Conservation (phyloP, 2,888 invertebrate species). For the Drosophila imparisetae region DNA sequence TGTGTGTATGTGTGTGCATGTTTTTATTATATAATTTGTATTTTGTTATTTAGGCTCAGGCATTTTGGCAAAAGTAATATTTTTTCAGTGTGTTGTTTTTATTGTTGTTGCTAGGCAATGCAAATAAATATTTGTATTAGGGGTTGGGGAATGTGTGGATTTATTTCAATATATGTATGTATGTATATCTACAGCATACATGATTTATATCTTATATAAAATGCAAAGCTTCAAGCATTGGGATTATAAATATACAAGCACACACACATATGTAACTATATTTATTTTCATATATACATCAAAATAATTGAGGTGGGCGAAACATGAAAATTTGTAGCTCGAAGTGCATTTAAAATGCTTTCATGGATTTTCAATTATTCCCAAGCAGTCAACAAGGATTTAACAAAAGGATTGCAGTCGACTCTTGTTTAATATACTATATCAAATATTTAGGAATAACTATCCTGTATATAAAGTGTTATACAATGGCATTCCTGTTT, state of each 20-base stretch:
- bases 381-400: not conserved
- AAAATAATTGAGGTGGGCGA: slow-evolving; percentile 5
- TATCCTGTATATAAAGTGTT: not conserved
- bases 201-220: slow-evolving; percentile 50
- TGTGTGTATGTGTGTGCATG: slow-evolving; percentile 21
- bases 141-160: not conserved
- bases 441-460: too few relatives aligned
- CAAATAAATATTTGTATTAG: slow-evolving; percentile 23
- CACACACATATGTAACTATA: slow-evolving; percentile 9
- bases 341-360: slow-evolving; percentile 28
- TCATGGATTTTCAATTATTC: slow-evolving; percentile 11
- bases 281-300: not conserved
- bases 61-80: slow-evolving; percentile 49
- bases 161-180: slow-evolving; percentile 8
- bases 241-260: slow-evolving; percentile 40
- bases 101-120: slow-evolving; percentile 61
- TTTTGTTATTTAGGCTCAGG: slow-evolving; percentile 64
- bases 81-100: slow-evolving; percentile 29
- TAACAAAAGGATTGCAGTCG: not conserved
- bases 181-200: slow-evolving; percentile 24
- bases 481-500: not conserved
- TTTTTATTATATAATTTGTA: slow-evolving; percentile 71
- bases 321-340: not conserved
- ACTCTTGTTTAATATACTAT: not conserved
- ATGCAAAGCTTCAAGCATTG: slow-evolving; percentile 43